Evolutionary conservation across 2,113 vertebrate genomes (phyloP).

Genomic region (Pelvicachromis taeniatus): DNA sequence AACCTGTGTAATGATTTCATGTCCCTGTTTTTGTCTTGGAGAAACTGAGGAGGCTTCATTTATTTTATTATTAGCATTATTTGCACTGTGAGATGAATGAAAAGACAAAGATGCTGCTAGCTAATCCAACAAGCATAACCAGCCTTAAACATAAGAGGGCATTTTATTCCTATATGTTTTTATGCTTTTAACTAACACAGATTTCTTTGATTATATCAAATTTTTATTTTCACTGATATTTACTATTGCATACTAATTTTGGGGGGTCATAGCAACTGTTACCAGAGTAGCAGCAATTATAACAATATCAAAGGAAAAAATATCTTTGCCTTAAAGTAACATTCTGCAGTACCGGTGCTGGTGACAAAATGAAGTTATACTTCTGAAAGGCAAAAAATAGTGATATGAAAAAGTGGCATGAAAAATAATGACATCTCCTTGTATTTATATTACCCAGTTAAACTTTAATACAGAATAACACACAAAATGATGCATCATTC

Average conservation of each 20-base stretch:
- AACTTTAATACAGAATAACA: not conserved
- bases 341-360: not conserved
- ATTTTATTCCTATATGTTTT: not conserved
- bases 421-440: not conserved
- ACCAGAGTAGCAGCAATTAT: not conserved
- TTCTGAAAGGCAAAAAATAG: not conserved
- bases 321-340: not conserved
- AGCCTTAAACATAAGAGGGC: not conserved
- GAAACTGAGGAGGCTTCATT: constrained; percentile 12
- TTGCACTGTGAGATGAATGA: constrained; percentile 14
- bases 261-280: not conserved
- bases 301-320: not conserved
- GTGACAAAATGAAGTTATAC: not conserved
- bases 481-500: not conserved
- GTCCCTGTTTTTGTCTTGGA: constrained; percentile 14
- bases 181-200: not conserved
- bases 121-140: not conserved
- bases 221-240: not conserved
- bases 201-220: not conserved
- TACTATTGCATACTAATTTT: not conserved
- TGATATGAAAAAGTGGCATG: not conserved
- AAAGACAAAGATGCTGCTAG: not conserved
- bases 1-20: constrained; percentile 65
- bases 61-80: constrained; percentile 20
- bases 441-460: not conserved